Evolutionary conservation across 2,888 invertebrate species (phyloP).

Genomic region (Lasioglossum vierecki): DNA sequence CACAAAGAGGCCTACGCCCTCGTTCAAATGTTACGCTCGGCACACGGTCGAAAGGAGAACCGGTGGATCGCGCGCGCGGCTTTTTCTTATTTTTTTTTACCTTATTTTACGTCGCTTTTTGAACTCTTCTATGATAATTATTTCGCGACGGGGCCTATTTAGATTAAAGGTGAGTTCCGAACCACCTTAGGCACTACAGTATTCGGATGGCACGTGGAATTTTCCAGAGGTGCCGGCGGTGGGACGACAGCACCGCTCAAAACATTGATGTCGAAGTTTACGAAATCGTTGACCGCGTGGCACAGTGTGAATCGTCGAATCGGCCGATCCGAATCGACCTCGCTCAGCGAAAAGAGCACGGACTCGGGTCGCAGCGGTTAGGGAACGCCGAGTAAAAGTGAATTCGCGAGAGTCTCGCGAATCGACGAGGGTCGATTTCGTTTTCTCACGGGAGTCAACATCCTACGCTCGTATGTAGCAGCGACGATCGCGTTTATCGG

Average conservation of each 20-base stretch:
- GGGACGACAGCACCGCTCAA: neutral
- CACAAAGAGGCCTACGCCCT: conserved; percentile 75
- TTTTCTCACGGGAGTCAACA: conserved; percentile 64
- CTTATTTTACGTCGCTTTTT: no score
- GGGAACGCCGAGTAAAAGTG: conserved; percentile 57
- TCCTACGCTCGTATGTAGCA: conserved; percentile 21
- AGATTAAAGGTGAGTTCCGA: no score
- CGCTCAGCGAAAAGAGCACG: neutral
- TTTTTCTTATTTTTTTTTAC: no score
- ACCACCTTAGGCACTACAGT: no score
- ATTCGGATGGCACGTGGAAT: no score
- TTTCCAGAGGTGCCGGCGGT: no score
- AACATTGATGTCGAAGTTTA: neutral
- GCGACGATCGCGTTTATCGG: conserved; percentile 47
- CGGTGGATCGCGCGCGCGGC: conserved; percentile 43
- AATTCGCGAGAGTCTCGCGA: conserved; percentile 43
- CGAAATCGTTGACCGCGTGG: neutral
- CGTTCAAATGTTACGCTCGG: conserved; percentile 81
- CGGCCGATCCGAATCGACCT: neutral
- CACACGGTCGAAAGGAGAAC: conserved; percentile 77
- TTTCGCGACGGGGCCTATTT: no score
- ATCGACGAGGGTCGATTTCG: conserved; percentile 58
- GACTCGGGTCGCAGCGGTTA: neutral
- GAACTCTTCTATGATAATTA: no score
- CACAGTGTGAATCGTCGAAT: neutral